Evolutionary conservation across 2,888 invertebrate genomes (phyloP).

Genomic region (Rhorus exstirpatorius): DNA sequence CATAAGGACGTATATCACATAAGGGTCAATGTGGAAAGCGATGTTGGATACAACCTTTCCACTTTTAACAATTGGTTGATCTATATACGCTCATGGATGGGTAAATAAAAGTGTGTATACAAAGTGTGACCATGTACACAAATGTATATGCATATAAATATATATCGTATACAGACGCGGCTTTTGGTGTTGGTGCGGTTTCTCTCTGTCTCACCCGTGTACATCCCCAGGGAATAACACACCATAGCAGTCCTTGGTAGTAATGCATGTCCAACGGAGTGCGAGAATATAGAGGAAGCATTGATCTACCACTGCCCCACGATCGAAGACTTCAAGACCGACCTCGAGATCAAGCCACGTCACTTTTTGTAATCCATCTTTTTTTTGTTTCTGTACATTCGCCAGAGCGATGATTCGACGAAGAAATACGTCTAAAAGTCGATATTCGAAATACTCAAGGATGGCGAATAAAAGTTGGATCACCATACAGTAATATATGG

Average conservation of each 20-base stretch:
- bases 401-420: too few species aligned
- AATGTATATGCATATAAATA: background rate
- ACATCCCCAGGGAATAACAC: slow-evolving; percentile 79
- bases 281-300: slow-evolving; percentile 9
- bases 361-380: too few species aligned
- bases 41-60: background rate
- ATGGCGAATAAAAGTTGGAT: too few species aligned
- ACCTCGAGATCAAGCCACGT: too few species aligned
- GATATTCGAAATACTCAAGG: too few species aligned
- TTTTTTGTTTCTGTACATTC: too few species aligned
- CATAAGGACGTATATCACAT: slow-evolving; percentile 1
- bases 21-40: background rate
- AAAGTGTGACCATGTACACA: background rate
- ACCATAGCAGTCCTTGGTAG: slow-evolving; percentile 70
- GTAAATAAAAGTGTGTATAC: background rate
- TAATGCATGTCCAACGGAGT: slow-evolving; percentile 59
- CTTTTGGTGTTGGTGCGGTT: slow-evolving; percentile 21
- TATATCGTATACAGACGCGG: too few species aligned
- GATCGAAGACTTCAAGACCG: background rate
- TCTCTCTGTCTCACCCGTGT: slow-evolving; percentile 41
- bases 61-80: slow-evolving; percentile 8
- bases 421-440: too few species aligned
- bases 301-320: background rate
- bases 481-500: too few species aligned
- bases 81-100: background rate